Evolutionary conservation across 1,140 invertebrate genomes (phyloP).

Genomic region (Drosophila baimaii): DNA sequence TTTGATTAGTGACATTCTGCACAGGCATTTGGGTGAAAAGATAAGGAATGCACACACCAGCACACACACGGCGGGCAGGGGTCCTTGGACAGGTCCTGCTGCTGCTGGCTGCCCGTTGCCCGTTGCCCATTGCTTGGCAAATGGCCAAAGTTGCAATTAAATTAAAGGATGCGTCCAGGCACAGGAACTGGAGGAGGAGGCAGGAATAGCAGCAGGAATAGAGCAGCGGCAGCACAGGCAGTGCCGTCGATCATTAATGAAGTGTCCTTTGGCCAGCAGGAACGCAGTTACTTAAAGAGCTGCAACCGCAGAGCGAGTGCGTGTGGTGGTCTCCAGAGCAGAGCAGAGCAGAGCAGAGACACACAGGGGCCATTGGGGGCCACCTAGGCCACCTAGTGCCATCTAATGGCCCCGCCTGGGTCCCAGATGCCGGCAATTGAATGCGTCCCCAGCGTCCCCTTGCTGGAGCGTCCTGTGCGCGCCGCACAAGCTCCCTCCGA

Average conservation of each 20-base stretch:
- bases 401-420: constrained; percentile 4
- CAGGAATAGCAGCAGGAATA: neutral
- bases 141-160: constrained; percentile 63
- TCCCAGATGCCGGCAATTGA: constrained; percentile 29
- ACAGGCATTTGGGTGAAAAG: constrained; percentile 77
- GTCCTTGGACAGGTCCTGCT: constrained; percentile 8
- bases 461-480: constrained; percentile 26
- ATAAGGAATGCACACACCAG: constrained; percentile 61
- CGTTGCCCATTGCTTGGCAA: constrained; percentile 37
- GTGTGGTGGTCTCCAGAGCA: constrained; percentile 49
- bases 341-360: no score
- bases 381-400: constrained; percentile 7
- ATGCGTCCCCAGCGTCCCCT: constrained; percentile 31
- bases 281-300: constrained; percentile 24
- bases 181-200: neutral
- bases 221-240: constrained; percentile 1
- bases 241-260: constrained; percentile 58
- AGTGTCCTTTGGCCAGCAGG: constrained; percentile 44
- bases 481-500: neutral
- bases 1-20: constrained; percentile 80
- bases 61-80: constrained; percentile 30
- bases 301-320: constrained; percentile 14
- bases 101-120: constrained; percentile 2
- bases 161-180: constrained; percentile 46
- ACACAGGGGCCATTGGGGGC: constrained; percentile 14